Base-by-base conservation (phyloP, 2,888 invertebrate genomes). In the Matsumyia berberina region DNA sequence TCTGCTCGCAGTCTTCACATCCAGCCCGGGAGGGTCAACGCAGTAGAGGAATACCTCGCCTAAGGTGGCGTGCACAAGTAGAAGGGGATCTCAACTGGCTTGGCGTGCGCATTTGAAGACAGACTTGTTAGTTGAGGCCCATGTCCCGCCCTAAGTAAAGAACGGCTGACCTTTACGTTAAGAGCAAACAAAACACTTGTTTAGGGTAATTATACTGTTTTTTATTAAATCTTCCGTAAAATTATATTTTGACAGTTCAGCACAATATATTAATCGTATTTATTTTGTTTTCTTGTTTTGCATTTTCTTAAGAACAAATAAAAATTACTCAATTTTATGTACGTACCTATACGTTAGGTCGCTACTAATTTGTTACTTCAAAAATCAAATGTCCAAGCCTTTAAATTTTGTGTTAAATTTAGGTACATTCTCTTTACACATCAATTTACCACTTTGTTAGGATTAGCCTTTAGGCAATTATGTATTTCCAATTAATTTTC, bases 201-300 rank as follows among this genome's bases (percentile, higher is more conserved):
- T 8, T n/a, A n/a, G 11, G 39, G 15, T 66, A 53, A 29, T 29
- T 29, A 66, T 29, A 7, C 12, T 37, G 6, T 64, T 53, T 55
- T 53, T 74, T 74, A 57, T 64, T 74, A 66, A 55, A 57, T 74
- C 29, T 74, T 66, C 37, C 44, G 55, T 29, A 57, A 74, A 66
- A 57, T 44, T 46, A 35, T 51, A 55, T 31, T 55, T 24, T 42
- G n/a, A 69, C 8, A 69, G 39, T 69, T 69, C 69, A 57, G 44
- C 24, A 44, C 19, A 55, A 69, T 44, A 55, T 42, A 57, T 42
- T 39, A 37, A 46, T 17, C 15, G 17, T 17, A 42, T 6, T 33
- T 11, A 44, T 44, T 7, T 12, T 11, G 17, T 42, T 67, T 15
- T 4, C n/a, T n/a, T n/a, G n/a, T n/a, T n/a, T 24, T 24, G 24